Base-by-base conservation (phyloP, 2,797 vertebrate genomes). In the Paguma larvata region DNA sequence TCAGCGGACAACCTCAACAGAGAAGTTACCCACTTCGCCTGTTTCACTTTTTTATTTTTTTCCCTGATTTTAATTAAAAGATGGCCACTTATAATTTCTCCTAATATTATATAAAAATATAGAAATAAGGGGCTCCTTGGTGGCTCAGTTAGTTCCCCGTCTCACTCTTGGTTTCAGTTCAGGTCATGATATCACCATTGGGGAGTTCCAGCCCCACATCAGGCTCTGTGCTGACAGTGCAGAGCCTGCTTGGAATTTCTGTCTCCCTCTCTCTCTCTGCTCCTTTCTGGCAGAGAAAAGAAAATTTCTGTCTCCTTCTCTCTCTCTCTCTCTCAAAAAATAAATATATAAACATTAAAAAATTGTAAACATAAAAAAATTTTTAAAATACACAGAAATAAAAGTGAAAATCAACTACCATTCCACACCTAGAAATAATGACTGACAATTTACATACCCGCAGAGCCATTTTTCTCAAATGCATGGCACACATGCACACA, bases 41-140 rank as follows among this genome's bases (percentile, higher is more conserved):
- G 41, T 86, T 86, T 70, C 48, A n/a, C 3, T 65, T 46, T 72
- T 44, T 87, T 78, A 14, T 3, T 92, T 53, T 53, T 94, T 51
- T 23, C 56, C 65, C 84, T 75, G 16, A 92, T 97, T 95, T 96
- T 90, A 94, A 91, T 70, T 59, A 94, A 87, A 19, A 91, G 27
- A 77, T 78, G 73, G 38, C 3, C 44, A 79, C 27, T 87, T 85
- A 34, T 15, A 51, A 48, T 73, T 84, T 73, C 75, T 23, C 25
- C 41, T 25, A 91, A 63, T 86, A 73, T 90, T 82, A 78, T 23
- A 79, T 63, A 67, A 89, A 65, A 10, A 23, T 59, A 34, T n/a
- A 85, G 88, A 75, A 12, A 86, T 84, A 94, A 91, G 56, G 56
- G 19, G 21, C 19, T 7, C 19, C 56, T 21, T 6, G 56, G 56